phyloP scores from a whole-genome alignment of 1,140 invertebrate genomes.

The Polypedilum pembai region DNA sequence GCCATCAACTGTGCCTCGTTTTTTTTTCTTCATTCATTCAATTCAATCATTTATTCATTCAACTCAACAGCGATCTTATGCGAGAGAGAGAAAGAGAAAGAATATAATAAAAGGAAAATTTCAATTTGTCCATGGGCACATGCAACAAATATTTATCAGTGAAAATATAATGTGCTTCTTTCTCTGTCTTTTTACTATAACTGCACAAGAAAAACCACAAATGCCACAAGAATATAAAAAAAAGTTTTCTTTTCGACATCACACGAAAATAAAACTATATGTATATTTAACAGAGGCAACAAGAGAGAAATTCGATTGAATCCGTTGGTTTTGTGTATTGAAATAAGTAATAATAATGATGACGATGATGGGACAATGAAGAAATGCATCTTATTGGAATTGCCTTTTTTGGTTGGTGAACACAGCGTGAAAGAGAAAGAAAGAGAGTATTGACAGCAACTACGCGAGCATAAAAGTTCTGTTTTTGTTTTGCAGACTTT shows the following conservation, averaged over 20 bases:
- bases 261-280: not conserved
- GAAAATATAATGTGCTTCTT: not conserved
- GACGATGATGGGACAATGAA: conserved; percentile 2
- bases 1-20: not conserved
- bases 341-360: not conserved
- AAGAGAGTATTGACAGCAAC: not conserved
- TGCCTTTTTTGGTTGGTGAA: not conserved
- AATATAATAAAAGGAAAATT: no score
- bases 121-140: not conserved
- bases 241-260: not conserved
- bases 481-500: not conserved
- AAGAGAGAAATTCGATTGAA: not conserved
- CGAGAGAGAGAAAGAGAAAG: not conserved
- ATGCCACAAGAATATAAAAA: conserved; percentile 9
- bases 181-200: not conserved
- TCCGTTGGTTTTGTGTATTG: not conserved
- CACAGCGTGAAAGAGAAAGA: not conserved
- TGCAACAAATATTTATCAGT: conserved; percentile 13
- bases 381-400: conserved; percentile 6
- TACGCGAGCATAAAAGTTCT: not conserved
- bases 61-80: not conserved
- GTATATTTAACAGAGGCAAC: not conserved
- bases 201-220: not conserved
- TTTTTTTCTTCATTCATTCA: not conserved
- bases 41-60: not conserved